Evolutionary conservation across 1,140 invertebrate species (phyloP), one percentile per base, ranked within the genome.

Genomic region (Acromyrmex charruanus): DNA sequence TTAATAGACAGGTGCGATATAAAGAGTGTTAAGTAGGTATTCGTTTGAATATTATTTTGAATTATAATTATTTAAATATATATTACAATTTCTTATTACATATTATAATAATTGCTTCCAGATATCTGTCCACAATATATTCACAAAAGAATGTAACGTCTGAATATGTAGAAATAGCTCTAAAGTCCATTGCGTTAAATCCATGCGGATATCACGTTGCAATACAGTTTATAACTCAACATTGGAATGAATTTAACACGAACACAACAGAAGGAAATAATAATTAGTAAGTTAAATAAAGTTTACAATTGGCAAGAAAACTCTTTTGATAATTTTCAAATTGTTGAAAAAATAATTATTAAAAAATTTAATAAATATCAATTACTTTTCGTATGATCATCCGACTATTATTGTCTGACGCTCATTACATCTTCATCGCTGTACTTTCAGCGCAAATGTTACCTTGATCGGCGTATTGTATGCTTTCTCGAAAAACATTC

Each of bases 101-200:
- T 74, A 9, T 31, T 59, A 59, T 35, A 21, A 81, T 25, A 25
- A 81, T 25, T 39, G 16, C 16, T 84, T 85, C 1, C 16, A 85
- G 82, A 31, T 79, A 84, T 59, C 28, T 87, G 51, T 51, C 51
- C 0, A n/a, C 65, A 10, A 72, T 82, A 14, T 82, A 69, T 61
- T 84, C 80, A 44, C 68, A 74, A 49, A n/a, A 3, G 12, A 84
- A 84, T 10, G 7, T 55, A 16, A 61, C 51, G 21, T 12, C 18
- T 31, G 10, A 44, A 25, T 58, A 66, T 31, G 35, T 18, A 12
- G 35, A 84, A 4, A 1, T 2, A 1, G 53, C 66, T 44, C 51
- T 87, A 7, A 35, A 1, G 35, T 82, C 86, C 9, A 10, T 75
- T 2, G 61, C 35, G 2, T 63, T 16, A 7, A 87, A 87, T 85